A percentile compares a stretch with the other conserved stretches of the same genome.
phyloP scores from a whole-genome alignment of 2,797 vertebrate genomes.

The Luscinia megarhynchos region DNA sequence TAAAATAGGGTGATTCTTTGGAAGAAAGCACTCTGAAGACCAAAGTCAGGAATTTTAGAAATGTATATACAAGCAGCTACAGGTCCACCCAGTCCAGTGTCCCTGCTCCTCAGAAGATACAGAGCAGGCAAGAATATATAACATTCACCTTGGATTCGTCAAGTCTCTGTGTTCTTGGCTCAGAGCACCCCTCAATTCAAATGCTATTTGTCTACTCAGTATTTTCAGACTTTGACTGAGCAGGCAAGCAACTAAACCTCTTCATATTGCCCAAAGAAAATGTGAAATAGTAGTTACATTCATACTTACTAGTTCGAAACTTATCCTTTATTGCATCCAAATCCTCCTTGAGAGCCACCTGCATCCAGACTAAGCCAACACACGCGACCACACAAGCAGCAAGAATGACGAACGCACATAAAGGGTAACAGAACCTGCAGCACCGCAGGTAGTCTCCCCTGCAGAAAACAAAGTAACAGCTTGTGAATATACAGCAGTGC shows the following conservation, averaged over 20 bases:
- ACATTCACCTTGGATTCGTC: not conserved
- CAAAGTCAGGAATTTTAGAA: not conserved
- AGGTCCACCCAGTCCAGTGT: not conserved
- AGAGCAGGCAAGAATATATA: not conserved
- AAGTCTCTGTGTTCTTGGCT: not conserved
- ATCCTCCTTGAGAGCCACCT: constrained; percentile 95
- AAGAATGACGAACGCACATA: constrained; percentile 92
- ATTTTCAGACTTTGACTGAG: not conserved
- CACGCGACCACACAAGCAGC: constrained; percentile 94
- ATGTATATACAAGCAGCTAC: not conserved
- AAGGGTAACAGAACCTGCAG: constrained; percentile 92
- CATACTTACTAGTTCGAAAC: constrained; percentile 89
- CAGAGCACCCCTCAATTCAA: not conserved
- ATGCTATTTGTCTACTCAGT: not conserved
- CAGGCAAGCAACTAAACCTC: not conserved
- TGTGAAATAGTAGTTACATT: accelerated
- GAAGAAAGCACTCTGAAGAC: not conserved
- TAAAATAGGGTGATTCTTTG: not conserved
- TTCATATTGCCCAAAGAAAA: not conserved
- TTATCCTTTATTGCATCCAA: constrained; percentile 93
- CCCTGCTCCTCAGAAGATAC: not conserved
- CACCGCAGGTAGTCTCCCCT: constrained; percentile 90
- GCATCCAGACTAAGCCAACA: constrained; percentile 98
- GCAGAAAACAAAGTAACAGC: constrained; percentile 22
- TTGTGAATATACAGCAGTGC: not conserved